phyloP scores from a whole-genome alignment of 2,113 vertebrate species.

The Thinocorus orbignyianus region DNA sequence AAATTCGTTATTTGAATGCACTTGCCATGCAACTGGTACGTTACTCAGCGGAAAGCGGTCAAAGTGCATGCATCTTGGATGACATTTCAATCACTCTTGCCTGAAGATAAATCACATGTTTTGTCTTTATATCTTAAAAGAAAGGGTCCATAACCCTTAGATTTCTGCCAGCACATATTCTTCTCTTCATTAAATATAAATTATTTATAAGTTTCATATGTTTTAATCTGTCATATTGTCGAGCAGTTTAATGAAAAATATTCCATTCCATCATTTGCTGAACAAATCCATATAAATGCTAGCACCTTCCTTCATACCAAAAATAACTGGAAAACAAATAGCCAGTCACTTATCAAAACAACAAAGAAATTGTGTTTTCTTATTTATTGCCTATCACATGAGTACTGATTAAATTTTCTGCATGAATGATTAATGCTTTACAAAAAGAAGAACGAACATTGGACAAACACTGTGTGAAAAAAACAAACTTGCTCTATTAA shows the following conservation, averaged over 20 bases:
- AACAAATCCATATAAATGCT: slow-evolving; percentile 13
- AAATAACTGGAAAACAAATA: slow-evolving; percentile 31
- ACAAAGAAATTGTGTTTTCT: background rate
- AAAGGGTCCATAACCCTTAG: background rate
- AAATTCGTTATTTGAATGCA: slow-evolving; percentile 38
- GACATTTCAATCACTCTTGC: slow-evolving; percentile 13
- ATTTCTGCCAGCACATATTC: background rate
- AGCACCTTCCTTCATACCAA: background rate
- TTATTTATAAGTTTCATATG: slow-evolving; percentile 11
- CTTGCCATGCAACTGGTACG: background rate
- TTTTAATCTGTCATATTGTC: background rate
- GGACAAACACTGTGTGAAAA: background rate
- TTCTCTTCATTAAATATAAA: slow-evolving; percentile 21
- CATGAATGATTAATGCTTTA: background rate
- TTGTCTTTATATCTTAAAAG: background rate
- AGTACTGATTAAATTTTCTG: background rate
- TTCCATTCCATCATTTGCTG: background rate
- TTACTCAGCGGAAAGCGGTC: slow-evolving; percentile 3
- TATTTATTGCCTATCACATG: background rate
- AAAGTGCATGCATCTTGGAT: background rate
- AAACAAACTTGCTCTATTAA: background rate
- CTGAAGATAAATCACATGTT: slow-evolving; percentile 16
- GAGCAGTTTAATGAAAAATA: background rate
- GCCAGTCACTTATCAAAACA: background rate
- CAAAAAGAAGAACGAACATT: background rate